Evolutionary conservation across 2,888 invertebrate species (phyloP).

Genomic region (Pemphredon lugubris): DNA sequence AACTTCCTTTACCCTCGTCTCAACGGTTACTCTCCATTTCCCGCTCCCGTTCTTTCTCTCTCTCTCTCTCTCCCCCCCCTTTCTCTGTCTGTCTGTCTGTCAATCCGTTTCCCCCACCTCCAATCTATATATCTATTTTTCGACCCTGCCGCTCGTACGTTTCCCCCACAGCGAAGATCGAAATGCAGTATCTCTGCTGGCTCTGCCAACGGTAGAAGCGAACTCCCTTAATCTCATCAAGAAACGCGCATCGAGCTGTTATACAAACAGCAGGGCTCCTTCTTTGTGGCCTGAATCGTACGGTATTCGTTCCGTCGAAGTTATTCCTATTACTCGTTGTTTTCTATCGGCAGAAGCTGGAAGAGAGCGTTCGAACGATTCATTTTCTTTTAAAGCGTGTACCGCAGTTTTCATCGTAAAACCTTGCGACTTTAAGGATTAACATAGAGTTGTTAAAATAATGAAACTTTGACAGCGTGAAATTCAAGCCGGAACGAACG

Average conservation of each 20-base stretch:
- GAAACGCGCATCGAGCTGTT: conserved; percentile 31
- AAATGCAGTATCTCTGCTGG: conserved; percentile 47
- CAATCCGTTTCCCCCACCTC: background rate
- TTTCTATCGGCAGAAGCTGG: too few species aligned
- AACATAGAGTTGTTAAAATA: too few species aligned
- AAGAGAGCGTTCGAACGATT: too few species aligned
- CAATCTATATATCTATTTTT: conserved; percentile 13
- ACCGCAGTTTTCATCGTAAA: too few species aligned
- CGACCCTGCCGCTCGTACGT: conserved; percentile 14
- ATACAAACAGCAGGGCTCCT: conserved; percentile 29
- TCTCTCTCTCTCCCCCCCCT: conserved; percentile 27
- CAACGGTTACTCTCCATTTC: background rate
- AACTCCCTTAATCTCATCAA: conserved; percentile 46
- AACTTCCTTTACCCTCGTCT: conserved; percentile 6
- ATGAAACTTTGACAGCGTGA: too few species aligned
- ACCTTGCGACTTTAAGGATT: too few species aligned
- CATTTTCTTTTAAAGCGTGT: too few species aligned
- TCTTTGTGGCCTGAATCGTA: background rate
- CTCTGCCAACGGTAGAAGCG: conserved; percentile 48
- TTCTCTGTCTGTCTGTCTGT: conserved; percentile 47
- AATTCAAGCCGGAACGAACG: too few species aligned
- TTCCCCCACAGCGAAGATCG: conserved; percentile 42
- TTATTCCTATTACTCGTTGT: background rate
- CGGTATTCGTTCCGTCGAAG: conserved; percentile 20
- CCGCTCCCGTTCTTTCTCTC: background rate